These are phyloP conservation scores for Pyrgus malvae DNA, from an alignment of 2,888 invertebrate species.

Conservation along the genomic window DNA sequence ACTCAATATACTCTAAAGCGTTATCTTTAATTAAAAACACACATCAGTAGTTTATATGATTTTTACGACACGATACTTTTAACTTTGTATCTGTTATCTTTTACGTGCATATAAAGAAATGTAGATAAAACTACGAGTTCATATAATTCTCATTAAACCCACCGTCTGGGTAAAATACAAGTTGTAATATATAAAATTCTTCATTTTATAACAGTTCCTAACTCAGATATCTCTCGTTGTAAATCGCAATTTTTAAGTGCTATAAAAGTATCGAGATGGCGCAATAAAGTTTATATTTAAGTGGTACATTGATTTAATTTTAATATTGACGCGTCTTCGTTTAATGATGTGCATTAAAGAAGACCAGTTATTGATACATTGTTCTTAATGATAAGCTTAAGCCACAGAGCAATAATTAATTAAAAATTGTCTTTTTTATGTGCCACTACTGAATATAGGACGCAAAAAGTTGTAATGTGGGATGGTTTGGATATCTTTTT, in stretches of 20 bases:
- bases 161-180: background rate
- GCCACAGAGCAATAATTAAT: background rate
- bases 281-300: constrained; percentile 8
- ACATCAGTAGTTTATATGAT: no score
- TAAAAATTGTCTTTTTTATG: background rate
- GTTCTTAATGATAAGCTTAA: background rate
- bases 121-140: background rate
- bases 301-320: background rate
- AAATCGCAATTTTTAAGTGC: background rate
- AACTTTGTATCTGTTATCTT: background rate
- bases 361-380: background rate
- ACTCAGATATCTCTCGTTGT: background rate
- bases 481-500: no score
- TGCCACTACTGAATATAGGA: no score
- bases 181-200: background rate
- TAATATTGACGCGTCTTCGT: background rate
- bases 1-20: no score
- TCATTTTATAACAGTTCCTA: background rate
- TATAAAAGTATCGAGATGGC: background rate
- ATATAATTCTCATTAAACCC: background rate
- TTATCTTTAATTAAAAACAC: no score
- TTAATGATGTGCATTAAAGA: background rate
- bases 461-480: no score
- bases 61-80: background rate
- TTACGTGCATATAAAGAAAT: background rate